Base-by-base conservation (phyloP, 2,797 vertebrate species). In the Gouania willdenowi region DNA sequence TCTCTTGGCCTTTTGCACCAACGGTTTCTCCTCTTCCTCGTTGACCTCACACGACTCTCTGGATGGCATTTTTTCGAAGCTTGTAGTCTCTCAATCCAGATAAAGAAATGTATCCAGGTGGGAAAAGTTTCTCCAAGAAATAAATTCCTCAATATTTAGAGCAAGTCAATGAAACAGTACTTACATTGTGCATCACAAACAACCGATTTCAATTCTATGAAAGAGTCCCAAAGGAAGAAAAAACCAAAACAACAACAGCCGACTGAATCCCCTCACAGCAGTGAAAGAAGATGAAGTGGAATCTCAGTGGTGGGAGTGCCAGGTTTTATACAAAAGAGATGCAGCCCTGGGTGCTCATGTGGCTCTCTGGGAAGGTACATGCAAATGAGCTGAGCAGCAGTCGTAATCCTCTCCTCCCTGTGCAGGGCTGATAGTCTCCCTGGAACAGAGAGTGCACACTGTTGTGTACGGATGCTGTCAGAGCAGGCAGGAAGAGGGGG, bases 51-150 rank as follows among this genome's bases (percentile, higher is more conserved):
- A 93, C 46, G 91, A 92, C 81, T 98, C 94, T 78, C 81, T 86
- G 62, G 94, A 93, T 40, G 95, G 96, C 95, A 98, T 98, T 61
- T 57, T 81, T n/a, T n/a, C n/a, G 72, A 55, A 66, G 71, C 72
- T n/a, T 42, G 67, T 16, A 26, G 58, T 41, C 34, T 35, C 41
- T 41, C 33, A 41, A 48, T 51, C 39, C 15, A 50, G 57, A 36
- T 19, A 24, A 41, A 37, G 50, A 50, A 37, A 60, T 51, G 56
- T 46, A 37, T 39, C 42, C 39, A 22, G 25, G 23, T 17, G 40
- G 6, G 13, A 65, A 41, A 67, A 59, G 55, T 52, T 46, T n/a
- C n/a, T n/a, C 56, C 13, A 40, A 45, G 36, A 43, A 56, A 49
- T 44, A 66, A 76, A 43, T 69, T 71, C 55, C 65, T 43, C 40